phyloP scores from a whole-genome alignment of 2,797 vertebrate genomes.

The Halcyon badia region DNA sequence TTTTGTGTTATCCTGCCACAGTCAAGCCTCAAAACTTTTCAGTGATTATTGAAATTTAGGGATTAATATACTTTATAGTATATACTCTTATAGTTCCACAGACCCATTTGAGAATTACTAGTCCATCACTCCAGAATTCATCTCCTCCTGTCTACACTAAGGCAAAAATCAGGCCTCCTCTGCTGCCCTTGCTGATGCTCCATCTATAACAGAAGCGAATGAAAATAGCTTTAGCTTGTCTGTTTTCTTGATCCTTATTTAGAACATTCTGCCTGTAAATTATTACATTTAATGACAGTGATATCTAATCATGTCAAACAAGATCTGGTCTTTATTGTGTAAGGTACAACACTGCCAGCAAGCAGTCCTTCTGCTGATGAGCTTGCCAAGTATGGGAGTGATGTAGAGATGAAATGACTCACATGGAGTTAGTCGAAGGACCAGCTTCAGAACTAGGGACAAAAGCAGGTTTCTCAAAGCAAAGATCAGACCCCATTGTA shows the following conservation, averaged over 20 bases:
- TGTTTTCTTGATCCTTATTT: background rate
- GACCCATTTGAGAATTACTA: background rate
- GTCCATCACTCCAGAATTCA: background rate
- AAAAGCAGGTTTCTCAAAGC: constrained; percentile 5
- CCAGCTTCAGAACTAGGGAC: background rate
- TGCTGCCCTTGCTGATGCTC: background rate
- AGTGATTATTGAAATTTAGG: background rate
- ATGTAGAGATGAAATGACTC: background rate
- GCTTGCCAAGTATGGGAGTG: background rate
- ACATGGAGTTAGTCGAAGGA: background rate
- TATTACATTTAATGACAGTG: background rate
- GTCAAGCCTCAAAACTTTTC: background rate
- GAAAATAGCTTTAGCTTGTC: background rate
- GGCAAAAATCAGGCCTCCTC: background rate
- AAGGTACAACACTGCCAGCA: background rate
- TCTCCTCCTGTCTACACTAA: background rate
- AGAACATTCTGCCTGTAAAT: background rate
- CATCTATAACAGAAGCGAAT: background rate
- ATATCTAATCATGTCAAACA: background rate
- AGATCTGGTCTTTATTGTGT: background rate
- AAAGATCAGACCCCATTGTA: background rate
- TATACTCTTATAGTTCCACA: background rate
- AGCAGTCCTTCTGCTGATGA: background rate
- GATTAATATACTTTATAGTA: background rate
- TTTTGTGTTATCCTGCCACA: background rate